Conservation (phyloP, 2,113 vertebrate genomes). For the Harpagus bidentatus region DNA sequence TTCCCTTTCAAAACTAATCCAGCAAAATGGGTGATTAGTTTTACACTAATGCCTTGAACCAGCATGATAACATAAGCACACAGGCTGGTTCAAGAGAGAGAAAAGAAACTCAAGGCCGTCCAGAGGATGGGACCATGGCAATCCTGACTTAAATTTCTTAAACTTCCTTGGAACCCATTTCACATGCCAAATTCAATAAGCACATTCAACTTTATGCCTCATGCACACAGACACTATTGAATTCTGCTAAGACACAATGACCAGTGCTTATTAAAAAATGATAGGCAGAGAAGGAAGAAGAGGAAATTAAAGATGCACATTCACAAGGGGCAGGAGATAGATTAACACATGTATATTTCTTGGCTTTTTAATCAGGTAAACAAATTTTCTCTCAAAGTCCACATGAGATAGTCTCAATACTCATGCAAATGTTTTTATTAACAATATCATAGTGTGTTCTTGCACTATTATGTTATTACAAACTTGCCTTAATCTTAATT, state of each 20-base stretch:
- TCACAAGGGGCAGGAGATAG: background rate
- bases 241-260: background rate
- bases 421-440: background rate
- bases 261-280: background rate
- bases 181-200: background rate
- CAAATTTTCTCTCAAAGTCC: background rate
- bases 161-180: background rate
- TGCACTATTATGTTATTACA: background rate
- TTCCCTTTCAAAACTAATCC: background rate
- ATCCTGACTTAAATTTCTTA: background rate
- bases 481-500: background rate
- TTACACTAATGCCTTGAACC: background rate
- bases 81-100: background rate
- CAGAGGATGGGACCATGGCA: background rate
- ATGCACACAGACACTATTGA: background rate
- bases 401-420: background rate
- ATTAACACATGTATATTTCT: background rate
- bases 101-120: background rate
- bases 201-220: background rate
- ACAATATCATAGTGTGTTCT: background rate
- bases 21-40: background rate
- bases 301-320: background rate
- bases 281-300: background rate
- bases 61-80: background rate
- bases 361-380: background rate